Evolutionary conservation across 1,140 invertebrate species (phyloP), one percentile per base, ranked within the genome.

Genomic region (Hyles euphorbiae): DNA sequence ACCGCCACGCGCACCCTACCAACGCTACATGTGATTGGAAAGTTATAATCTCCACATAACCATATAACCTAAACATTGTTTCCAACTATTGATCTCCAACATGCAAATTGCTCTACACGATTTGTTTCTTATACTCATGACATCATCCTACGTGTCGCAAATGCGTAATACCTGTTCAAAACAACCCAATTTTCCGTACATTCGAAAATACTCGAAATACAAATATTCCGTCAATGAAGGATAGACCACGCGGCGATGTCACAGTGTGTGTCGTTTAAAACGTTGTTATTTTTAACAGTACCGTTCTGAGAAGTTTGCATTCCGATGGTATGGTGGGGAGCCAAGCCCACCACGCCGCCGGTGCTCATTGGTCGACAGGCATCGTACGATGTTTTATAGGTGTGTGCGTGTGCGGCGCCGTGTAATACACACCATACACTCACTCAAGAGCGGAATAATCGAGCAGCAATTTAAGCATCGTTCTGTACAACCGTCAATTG

Each of bases 281-380:
- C 72, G 81, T 82, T 68, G 74, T 84, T 83, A 87, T 83, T 87
- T 83, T 83, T 84, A 84, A 73, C 80, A 76, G 76, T 78, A 74
- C 76, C 74, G 70, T 77, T 87, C 73, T 76, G 68, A 76, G 69
- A 74, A 72, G 60, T 75, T 73, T 74, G 70, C 83, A 87, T 88
- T 82, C 85, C 82, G 57, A 72, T 62, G 68, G 49, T 68, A 59
- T 80, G 68, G 82, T 81, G 82, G 85, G 82, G 82, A 72, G 82
- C 65, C 85, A 77, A 86, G 85, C 85, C 85, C 85, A 87, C 85
- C 67, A 74, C 72, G 73, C 67, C 63, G 63, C 61, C 33, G 34
- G 11, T 32, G 76, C 50, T 56, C 64, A 88, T 88, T 88, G 83
- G 85, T 61, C 68, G 56, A 52, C 59, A 45, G 33, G 65, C 57